Base-by-base conservation (phyloP, 53 echinoderm and acorn worm species). In the Paracentrotus lividus region DNA sequence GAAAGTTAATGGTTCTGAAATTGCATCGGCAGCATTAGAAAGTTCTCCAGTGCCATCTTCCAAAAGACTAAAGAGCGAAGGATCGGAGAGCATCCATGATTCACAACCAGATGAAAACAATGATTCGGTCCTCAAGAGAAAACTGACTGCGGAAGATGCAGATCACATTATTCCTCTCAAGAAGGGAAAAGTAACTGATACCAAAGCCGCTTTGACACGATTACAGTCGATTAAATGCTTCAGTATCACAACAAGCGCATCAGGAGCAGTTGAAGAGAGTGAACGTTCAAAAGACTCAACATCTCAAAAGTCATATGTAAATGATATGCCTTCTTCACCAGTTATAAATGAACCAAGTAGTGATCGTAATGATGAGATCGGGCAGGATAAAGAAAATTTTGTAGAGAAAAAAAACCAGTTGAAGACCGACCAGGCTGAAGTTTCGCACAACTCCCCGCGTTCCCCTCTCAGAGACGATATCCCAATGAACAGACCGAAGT, bases 381-480 rank as follows among this genome's bases (percentile, higher is more conserved):
- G 10, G 2, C 47, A 24, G 27, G 81, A 81, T 27, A 81, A 81
- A 26, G 81, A 81, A 47, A 81, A 81, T 81, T 14, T 24, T 4
- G 3, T 57, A 21, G 67, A 32, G 3, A 49, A 26, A 8, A 36
- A 72, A 38, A 47, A 81, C 81, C 13, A 10, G 2, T 12, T 9
- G 24, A 81, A 18, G n/a, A n/a, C 47, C 2, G 81, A 81, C 33
- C 81, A 27, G 9, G 45, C 81, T 33, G n/a, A 47, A 8, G 10
- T 26, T 47, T 12, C 81, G 2, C 47, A 49, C 49, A 89, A 6
- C 64, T 38, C 64, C 27, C 90, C 51, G 16, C 90, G 90, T 34
- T 90, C 90, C 42, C 90, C 90, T 45, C 90, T 90, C 52, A 90
- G 75, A n/a, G 90, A 90, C 2, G 90, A 90, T 49, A 42, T 90